These are phyloP conservation scores for Fundulus diaphanus DNA, from an alignment of 2,797 vertebrate genomes.

Conservation along the genomic window DNA sequence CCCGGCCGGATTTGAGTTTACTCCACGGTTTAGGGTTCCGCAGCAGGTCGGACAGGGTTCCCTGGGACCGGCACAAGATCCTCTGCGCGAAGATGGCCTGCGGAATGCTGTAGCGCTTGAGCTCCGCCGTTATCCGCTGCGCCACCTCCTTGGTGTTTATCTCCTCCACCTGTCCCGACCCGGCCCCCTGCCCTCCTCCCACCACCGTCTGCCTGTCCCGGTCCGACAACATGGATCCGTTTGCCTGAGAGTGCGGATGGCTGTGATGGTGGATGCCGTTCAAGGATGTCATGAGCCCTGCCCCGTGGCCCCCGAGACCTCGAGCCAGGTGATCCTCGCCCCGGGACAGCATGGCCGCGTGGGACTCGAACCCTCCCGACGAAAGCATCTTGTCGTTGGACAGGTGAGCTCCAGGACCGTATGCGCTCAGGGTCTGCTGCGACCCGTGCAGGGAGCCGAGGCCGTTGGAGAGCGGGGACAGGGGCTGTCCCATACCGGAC, in stretches of 20 bases:
- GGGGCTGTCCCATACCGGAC: constrained; percentile 90
- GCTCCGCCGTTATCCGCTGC: constrained; percentile 95
- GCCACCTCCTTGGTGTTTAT: constrained; percentile 99
- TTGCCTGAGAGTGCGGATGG: constrained; percentile 86
- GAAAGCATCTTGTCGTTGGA: constrained; percentile 94
- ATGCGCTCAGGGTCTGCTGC: constrained; percentile 90
- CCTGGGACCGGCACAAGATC: constrained; percentile 97
- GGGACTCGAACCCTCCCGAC: constrained; percentile 91
- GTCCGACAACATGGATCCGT: constrained; percentile 88
- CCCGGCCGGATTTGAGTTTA: constrained; percentile 98
- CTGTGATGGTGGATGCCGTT: constrained; percentile 89
- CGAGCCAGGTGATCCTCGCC: constrained; percentile 91
- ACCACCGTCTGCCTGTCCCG: constrained; percentile 86
- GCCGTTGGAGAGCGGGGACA: constrained; percentile 92
- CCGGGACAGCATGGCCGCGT: constrained; percentile 92
- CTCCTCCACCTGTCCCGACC: constrained; percentile 91
- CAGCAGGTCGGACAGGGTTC: constrained; percentile 96
- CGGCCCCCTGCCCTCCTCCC: constrained; percentile 82
- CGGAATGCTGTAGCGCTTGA: constrained; percentile 98
- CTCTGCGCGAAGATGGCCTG: constrained; percentile 98
- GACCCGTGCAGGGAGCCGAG: constrained; percentile 91
- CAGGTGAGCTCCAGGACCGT: constrained; percentile 89
- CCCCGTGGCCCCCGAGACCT: constrained; percentile 87
- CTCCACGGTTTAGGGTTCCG: constrained; percentile 98
- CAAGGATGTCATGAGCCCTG: constrained; percentile 87